phyloP scores from a whole-genome alignment of 2,888 invertebrate species.

The Idaea dimidiata region DNA sequence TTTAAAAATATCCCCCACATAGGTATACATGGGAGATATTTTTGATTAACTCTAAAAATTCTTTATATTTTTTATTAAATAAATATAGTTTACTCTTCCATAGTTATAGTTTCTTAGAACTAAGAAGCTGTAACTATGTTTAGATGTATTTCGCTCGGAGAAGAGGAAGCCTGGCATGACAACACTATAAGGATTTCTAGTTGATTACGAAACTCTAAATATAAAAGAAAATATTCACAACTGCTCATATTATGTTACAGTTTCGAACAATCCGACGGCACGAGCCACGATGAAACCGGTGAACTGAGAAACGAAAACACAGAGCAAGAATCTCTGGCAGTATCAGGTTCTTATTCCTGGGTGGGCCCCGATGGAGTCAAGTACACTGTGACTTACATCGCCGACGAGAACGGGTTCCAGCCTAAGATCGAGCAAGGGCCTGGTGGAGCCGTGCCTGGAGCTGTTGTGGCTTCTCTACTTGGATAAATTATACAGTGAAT shows the following conservation, averaged over 20 bases:
- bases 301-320: constrained; percentile 72
- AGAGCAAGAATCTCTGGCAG: constrained; percentile 74
- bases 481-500: constrained; percentile 38
- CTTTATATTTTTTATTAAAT: no score
- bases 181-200: no score
- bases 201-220: no score
- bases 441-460: constrained; percentile 49
- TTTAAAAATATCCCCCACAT: no score
- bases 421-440: constrained; percentile 62
- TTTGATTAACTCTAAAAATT: no score
- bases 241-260: constrained; percentile 37
- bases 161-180: no score
- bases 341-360: constrained; percentile 75
- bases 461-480: constrained; percentile 55
- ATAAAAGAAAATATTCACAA: no score
- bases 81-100: no score
- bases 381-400: constrained; percentile 74
- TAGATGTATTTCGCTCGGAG: no score
- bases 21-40: no score
- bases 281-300: constrained; percentile 71
- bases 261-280: constrained; percentile 78
- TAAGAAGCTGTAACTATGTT: no score
- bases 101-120: no score
- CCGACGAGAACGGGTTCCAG: constrained; percentile 81
- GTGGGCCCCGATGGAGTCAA: constrained; percentile 71